Conservation (phyloP, 2,888 invertebrate genomes). For the Hymenopus coronatus region DNA sequence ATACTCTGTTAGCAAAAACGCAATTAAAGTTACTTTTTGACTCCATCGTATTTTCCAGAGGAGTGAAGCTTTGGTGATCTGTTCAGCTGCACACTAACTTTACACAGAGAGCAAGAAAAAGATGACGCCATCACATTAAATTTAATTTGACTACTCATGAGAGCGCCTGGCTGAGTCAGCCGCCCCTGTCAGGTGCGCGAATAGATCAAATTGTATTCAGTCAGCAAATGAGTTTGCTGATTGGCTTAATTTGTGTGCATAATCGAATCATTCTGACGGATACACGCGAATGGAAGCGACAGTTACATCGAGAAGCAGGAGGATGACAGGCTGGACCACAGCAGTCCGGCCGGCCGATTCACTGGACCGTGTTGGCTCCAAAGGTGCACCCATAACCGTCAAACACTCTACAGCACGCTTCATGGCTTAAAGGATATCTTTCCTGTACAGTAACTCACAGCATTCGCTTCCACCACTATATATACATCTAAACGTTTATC, state of each 20-base stretch:
- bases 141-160: neutral
- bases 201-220: neutral
- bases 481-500: too few relatives aligned
- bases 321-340: neutral
- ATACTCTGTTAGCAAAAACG: too few relatives aligned
- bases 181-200: neutral
- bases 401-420: neutral
- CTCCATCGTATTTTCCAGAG: too few relatives aligned
- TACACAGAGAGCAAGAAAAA: neutral
- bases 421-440: neutral
- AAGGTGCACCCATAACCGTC: neutral
- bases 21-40: too few relatives aligned
- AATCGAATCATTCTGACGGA: conserved; percentile 18
- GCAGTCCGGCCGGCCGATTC: too few relatives aligned
- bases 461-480: neutral
- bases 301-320: neutral
- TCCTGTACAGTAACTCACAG: neutral
- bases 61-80: too few relatives aligned
- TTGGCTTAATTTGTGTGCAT: conserved; percentile 21
- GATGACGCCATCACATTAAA: neutral
- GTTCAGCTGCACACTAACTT: too few relatives aligned
- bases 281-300: neutral
- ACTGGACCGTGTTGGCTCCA: too few relatives aligned
- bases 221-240: conserved; percentile 17
- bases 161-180: neutral